These are phyloP conservation scores for Conchocele bisecta DNA, from an alignment of 2,888 invertebrate species.

Conservation along the genomic window DNA sequence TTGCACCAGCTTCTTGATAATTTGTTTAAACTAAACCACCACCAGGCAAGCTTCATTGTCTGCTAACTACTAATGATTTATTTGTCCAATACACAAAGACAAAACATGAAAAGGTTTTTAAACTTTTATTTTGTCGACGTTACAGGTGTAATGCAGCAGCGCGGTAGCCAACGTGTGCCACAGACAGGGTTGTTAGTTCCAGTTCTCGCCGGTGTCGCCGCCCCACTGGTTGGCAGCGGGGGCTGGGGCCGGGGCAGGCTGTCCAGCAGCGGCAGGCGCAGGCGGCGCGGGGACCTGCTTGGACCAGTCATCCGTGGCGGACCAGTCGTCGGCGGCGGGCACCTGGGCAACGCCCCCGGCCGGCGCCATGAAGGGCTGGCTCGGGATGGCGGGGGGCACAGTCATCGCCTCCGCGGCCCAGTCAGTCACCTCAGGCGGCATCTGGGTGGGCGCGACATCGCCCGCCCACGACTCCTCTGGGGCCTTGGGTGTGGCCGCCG, in stretches of 20 bases:
- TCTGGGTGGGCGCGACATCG: slow-evolving; percentile 47
- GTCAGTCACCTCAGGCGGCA: slow-evolving; percentile 70
- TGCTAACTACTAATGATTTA: too few species aligned
- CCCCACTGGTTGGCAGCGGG: slow-evolving; percentile 69
- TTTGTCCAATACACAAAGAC: too few species aligned
- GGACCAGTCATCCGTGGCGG: slow-evolving; percentile 72
- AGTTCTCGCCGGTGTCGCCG: slow-evolving; percentile 72
- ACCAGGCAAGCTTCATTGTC: too few species aligned
- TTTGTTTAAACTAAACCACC: too few species aligned
- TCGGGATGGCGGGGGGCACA: slow-evolving; percentile 60
- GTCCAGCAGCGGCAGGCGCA: slow-evolving; percentile 38
- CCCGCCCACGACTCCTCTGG: slow-evolving; percentile 70
- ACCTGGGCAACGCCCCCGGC: slow-evolving; percentile 33
- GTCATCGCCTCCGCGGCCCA: slow-evolving; percentile 77
- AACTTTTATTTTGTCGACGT: too few species aligned
- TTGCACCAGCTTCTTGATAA: too few species aligned
- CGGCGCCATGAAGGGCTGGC: slow-evolving; percentile 52
- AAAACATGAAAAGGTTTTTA: too few species aligned
- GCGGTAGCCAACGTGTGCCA: too few species aligned
- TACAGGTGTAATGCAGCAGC: too few species aligned
- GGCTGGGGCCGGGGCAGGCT: slow-evolving; percentile 40
- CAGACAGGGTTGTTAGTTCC: too few species aligned
- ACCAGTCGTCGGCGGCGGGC: slow-evolving; percentile 69
- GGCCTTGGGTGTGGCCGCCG: slow-evolving; percentile 68
- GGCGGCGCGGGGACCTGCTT: slow-evolving; percentile 56